Evolutionary conservation across 2,113 vertebrate genomes (phyloP), one percentile per base, ranked within the genome.

Genomic region (Odobenus rosmarus): DNA sequence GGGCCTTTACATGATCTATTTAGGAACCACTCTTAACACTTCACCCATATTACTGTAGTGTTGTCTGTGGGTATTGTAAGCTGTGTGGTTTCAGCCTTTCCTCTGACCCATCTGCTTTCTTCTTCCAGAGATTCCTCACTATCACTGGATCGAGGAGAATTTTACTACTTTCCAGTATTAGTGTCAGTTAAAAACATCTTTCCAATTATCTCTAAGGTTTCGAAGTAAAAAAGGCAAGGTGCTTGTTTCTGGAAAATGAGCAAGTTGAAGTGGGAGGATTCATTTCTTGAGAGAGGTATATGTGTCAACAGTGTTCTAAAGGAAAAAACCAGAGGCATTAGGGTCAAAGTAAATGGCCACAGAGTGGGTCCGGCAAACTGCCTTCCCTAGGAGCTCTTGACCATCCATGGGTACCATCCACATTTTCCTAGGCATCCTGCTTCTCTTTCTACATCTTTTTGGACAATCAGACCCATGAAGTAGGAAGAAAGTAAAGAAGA

Each of bases 1-100:
- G 49, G 26, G 15, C 6, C 7, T 31, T 81, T 39, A 10, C 64
- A 11, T 0, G 0, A 3, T 49, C 36, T 51, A 1, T 39, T 49
- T 23, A n/a, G 59, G 39, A 42, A 61, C 21, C 1, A 2, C 24
- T 36, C 74, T 23, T 0, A 7, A 51, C 1, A 3, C 9, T 6
- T 3, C 14, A 19, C 59, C 46, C 15, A 12, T 62, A 13, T 3
- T 46, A 14, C 69, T 31, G 10, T 4, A 5, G 11, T 10, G 5
- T 28, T 46, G 2, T 2, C 57, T 51, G 28, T 9, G 33, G 28
- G 1, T 59, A 0, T 15, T 7, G 5, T 12, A 42, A 15, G 8
- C n/a, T 72, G 24, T 42, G 53, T 81, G 64, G 71, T 11, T 55
- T 72, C n/a, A 69, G 55, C 49, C 57, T 88, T 46, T 15, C 59